Evolutionary conservation across 2,888 invertebrate species (phyloP).

Genomic region (Leptinotarsa peninsularis): DNA sequence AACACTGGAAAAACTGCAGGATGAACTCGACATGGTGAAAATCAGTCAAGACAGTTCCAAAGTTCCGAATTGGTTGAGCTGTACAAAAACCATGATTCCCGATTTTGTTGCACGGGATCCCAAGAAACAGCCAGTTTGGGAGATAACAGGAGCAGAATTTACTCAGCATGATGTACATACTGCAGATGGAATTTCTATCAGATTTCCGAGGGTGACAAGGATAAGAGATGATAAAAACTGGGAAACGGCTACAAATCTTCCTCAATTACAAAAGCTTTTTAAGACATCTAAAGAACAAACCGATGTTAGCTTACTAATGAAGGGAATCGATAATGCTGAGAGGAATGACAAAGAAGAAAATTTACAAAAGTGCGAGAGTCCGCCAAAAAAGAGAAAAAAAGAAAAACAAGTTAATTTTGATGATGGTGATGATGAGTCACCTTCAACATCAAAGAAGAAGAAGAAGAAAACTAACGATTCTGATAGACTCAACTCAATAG

Average conservation of each 20-base stretch:
- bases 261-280: slow-evolving; percentile 78
- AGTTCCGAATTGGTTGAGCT: slow-evolving; percentile 85
- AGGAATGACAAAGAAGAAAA: slow-evolving; percentile 12
- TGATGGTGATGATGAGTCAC: neutral
- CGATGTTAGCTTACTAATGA: slow-evolving; percentile 71
- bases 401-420: slow-evolving; percentile 37
- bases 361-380: slow-evolving; percentile 6
- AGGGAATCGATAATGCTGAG: slow-evolving; percentile 60
- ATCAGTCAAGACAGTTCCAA: slow-evolving; percentile 78
- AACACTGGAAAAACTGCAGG: slow-evolving; percentile 82
- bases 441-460: neutral
- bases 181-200: slow-evolving; percentile 87
- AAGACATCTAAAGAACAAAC: slow-evolving; percentile 76
- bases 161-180: slow-evolving; percentile 88
- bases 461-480: slow-evolving; percentile 35
- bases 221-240: slow-evolving; percentile 88
- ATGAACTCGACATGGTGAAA: slow-evolving; percentile 80
- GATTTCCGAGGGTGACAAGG: slow-evolving; percentile 90
- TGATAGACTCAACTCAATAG: slow-evolving; percentile 28
- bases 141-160: slow-evolving; percentile 89
- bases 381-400: slow-evolving; percentile 36
- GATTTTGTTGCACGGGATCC: slow-evolving; percentile 91
- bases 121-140: slow-evolving; percentile 91
- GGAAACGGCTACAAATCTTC: slow-evolving; percentile 83
- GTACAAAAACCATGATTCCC: slow-evolving; percentile 86